Evolutionary conservation across 2,797 vertebrate species (phyloP).

Genomic region (Orestias chungarensis): DNA sequence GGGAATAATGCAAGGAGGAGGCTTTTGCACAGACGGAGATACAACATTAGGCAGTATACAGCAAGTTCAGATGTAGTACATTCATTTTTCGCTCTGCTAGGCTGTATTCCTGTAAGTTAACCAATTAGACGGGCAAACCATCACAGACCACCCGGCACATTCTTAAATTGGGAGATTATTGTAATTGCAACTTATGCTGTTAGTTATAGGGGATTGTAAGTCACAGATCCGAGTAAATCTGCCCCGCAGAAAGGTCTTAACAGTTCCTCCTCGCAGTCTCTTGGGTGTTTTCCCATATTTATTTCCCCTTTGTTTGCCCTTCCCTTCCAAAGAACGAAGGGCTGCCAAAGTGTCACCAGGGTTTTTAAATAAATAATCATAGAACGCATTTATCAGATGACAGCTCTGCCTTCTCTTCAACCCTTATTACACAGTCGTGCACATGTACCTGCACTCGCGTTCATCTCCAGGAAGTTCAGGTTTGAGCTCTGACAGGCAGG

Average conservation of each 20-base stretch:
- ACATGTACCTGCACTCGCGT: neutral
- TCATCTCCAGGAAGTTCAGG: conserved; percentile 58
- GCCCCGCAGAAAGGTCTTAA: conserved; percentile 28
- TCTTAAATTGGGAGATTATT: conserved; percentile 37
- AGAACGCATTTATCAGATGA: conserved; percentile 64
- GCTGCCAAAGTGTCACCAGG: conserved; percentile 59
- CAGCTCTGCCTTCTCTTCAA: conserved; percentile 43
- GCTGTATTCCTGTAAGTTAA: conserved; percentile 33
- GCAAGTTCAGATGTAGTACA: conserved; percentile 51
- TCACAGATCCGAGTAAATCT: conserved; percentile 32
- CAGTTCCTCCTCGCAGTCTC: conserved; percentile 26
- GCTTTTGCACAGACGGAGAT: conserved; percentile 43
- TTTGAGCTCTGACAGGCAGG: conserved; percentile 62
- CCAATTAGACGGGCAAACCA: conserved; percentile 51
- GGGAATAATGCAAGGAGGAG: conserved; percentile 34
- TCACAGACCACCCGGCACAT: conserved; percentile 30
- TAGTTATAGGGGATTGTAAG: conserved; percentile 33
- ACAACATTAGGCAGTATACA: conserved; percentile 26
- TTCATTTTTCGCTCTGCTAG: conserved; percentile 7
- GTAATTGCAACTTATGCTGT: conserved; percentile 35
- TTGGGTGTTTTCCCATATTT: conserved; percentile 8
- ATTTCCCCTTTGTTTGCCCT: conserved; percentile 35
- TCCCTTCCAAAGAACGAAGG: conserved; percentile 35
- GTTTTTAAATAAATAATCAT: conserved; percentile 77
- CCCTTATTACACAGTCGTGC: conserved; percentile 12